Conservation (phyloP, 2,888 invertebrate genomes). For the Orchestes rusci region DNA sequence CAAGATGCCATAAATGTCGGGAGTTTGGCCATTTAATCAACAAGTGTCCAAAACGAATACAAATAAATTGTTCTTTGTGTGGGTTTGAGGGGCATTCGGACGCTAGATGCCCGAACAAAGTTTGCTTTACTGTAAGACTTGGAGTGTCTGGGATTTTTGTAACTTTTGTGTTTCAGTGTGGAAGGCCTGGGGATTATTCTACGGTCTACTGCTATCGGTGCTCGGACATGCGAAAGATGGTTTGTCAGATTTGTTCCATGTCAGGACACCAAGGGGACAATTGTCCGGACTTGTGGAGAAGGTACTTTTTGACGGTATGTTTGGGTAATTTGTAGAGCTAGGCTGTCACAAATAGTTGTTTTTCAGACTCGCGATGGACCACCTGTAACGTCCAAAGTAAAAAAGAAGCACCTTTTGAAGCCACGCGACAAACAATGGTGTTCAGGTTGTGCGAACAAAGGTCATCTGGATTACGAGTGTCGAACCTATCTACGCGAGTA, state of each 20-base stretch:
- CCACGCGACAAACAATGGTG: constrained; percentile 37
- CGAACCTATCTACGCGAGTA: constrained; percentile 31
- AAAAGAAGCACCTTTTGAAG: background rate
- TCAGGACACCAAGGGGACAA: constrained; percentile 53
- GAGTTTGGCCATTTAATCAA: constrained; percentile 56
- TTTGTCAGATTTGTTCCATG: constrained; percentile 54
- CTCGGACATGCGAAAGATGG: constrained; percentile 44
- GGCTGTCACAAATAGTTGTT: background rate
- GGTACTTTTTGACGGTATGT: constrained; percentile 65
- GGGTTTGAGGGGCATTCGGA: constrained; percentile 59
- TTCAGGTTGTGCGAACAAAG: constrained; percentile 43
- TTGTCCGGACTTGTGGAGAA: constrained; percentile 70
- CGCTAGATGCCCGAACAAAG: constrained; percentile 59
- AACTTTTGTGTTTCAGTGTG: constrained; percentile 53
- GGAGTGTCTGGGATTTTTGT: no score
- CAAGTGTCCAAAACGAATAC: constrained; percentile 48
- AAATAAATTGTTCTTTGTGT: constrained; percentile 56
- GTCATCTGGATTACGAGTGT: constrained; percentile 40
- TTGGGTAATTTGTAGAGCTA: background rate
- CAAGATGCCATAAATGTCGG: constrained; percentile 58
- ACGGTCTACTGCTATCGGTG: constrained; percentile 57
- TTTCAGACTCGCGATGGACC: background rate
- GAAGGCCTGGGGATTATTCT: constrained; percentile 52
- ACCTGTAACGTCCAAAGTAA: background rate
- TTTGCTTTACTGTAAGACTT: constrained; percentile 59